A percentile compares a stretch with the other conserved stretches of the same genome.
phyloP scores from a whole-genome alignment of 2,888 invertebrate species.

The Boloria euphrosyne region DNA sequence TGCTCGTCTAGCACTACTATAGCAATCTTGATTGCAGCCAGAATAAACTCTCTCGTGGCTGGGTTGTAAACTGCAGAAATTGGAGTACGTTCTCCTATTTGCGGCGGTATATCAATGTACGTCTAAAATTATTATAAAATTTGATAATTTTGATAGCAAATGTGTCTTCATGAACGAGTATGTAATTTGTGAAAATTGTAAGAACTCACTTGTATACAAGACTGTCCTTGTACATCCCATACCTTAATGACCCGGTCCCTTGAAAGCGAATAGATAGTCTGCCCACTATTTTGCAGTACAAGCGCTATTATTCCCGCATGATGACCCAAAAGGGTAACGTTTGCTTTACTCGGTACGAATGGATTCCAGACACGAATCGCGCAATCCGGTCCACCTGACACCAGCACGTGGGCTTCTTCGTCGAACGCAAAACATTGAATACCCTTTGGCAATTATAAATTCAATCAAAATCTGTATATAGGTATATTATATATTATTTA shows the following conservation, averaged over 20 bases:
- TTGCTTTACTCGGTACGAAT: constrained; percentile 86
- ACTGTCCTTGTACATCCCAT: constrained; percentile 87
- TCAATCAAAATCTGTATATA: no score
- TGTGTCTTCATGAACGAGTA: not conserved
- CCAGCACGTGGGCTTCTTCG: constrained; percentile 82
- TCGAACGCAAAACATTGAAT: constrained; percentile 84
- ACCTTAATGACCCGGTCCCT: constrained; percentile 88
- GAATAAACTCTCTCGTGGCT: constrained; percentile 84
- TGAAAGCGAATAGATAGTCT: constrained; percentile 87
- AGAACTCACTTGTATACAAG: constrained; percentile 83
- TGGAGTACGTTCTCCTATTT: constrained; percentile 83
- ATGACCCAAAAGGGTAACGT: constrained; percentile 85
- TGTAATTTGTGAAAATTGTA: not conserved
- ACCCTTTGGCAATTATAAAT: constrained; percentile 64
- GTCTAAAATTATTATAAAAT: constrained; percentile 69
- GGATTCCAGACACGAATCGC: constrained; percentile 90
- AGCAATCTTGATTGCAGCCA: constrained; percentile 86
- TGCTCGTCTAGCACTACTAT: constrained; percentile 84
- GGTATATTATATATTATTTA: no score
- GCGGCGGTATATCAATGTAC: constrained; percentile 84
- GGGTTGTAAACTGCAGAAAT: constrained; percentile 85
- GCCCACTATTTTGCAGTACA: constrained; percentile 85
- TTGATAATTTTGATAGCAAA: not conserved
- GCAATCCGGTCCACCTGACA: constrained; percentile 90
- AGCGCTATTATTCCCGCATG: constrained; percentile 86